These are phyloP conservation scores for Drosophila helvetica DNA, from an alignment of 2,888 invertebrate species.

Conservation along the genomic window DNA sequence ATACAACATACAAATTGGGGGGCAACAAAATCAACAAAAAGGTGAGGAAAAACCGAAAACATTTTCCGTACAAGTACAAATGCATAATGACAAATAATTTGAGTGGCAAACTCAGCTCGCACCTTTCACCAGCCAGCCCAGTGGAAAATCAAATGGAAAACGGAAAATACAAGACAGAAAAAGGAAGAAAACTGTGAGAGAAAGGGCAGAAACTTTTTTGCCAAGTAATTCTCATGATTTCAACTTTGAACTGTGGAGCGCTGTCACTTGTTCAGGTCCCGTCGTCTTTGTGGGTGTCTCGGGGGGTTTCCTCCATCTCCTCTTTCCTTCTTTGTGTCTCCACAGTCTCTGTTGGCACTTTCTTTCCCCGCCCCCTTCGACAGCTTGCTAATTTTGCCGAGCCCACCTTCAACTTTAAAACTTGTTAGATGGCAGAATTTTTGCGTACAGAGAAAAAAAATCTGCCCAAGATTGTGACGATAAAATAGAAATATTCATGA, in stretches of 20 bases:
- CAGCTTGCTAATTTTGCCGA: constrained; percentile 57
- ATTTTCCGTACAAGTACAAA: constrained; percentile 34
- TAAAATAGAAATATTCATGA: too few relatives aligned
- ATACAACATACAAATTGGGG: constrained; percentile 14
- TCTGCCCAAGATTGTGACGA: accelerated
- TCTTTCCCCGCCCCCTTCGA: background rate
- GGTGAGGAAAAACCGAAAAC: constrained; percentile 19
- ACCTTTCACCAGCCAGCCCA: constrained; percentile 30
- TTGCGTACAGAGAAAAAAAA: background rate
- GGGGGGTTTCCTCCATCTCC: background rate
- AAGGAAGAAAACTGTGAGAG: constrained; percentile 20
- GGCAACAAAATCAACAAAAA: background rate
- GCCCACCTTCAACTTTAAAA: constrained; percentile 56
- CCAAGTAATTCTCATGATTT: constrained; percentile 69
- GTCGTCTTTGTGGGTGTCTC: constrained; percentile 6
- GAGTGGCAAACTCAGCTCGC: constrained; percentile 34
- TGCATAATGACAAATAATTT: constrained; percentile 54
- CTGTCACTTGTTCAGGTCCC: constrained; percentile 31
- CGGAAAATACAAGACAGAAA: constrained; percentile 20
- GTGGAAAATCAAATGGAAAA: background rate
- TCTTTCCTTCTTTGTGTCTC: constrained; percentile 1
- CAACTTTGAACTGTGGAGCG: constrained; percentile 50
- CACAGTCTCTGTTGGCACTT: background rate
- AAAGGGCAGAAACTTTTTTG: constrained; percentile 43
- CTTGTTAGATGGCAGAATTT: constrained; percentile 52